A percentile compares a stretch with the other conserved stretches of the same genome.
Evolutionary conservation across 2,797 vertebrate species (phyloP).

Genomic region (Ispidina lecontei): DNA sequence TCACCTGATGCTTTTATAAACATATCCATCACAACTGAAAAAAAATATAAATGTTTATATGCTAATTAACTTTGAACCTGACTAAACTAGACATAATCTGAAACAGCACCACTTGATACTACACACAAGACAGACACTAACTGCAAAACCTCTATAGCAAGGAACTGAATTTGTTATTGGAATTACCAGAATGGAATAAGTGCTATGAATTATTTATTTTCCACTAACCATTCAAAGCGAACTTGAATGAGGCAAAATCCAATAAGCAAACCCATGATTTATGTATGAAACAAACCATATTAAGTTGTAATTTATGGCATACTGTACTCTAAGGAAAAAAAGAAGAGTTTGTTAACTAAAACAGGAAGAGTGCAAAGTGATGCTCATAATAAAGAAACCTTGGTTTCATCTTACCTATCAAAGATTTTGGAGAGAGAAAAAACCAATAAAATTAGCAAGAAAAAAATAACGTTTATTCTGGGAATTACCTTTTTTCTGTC

Average conservation of each 20-base stretch:
- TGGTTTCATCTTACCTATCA: background rate
- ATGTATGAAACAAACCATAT: background rate
- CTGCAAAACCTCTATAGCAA: background rate
- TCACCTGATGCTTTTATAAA: background rate
- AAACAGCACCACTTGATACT: background rate
- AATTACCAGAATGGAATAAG: background rate
- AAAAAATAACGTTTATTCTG: background rate
- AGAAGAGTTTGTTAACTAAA: background rate
- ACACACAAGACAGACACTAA: background rate
- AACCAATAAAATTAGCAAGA: background rate
- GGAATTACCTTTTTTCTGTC: background rate
- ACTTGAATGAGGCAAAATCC: background rate
- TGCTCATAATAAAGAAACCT: background rate
- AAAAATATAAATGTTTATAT: background rate
- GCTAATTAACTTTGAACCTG: background rate
- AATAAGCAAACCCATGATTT: background rate
- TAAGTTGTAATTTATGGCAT: background rate
- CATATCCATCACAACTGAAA: accelerated
- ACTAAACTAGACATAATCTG: background rate
- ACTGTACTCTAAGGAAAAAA: background rate
- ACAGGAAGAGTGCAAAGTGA: background rate
- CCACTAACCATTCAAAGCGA: background rate
- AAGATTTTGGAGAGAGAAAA: background rate
- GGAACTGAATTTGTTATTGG: slow-evolving; percentile 1
- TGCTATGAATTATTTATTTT: slow-evolving; percentile 50